Evolutionary conservation across 2,113 vertebrate species (phyloP).

Genomic region (Parotia lawesii): DNA sequence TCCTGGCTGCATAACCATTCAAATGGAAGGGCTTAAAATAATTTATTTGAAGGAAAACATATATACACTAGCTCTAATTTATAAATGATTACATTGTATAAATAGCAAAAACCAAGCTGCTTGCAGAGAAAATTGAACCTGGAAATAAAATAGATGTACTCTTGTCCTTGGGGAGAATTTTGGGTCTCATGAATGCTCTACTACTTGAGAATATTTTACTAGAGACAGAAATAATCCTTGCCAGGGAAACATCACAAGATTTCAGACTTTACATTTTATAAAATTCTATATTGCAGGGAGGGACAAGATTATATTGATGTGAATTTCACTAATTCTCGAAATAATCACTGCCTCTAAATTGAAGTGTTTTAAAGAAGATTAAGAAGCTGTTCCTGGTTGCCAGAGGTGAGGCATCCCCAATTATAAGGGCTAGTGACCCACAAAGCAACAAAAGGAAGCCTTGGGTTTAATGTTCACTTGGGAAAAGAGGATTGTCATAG

Average conservation of each 20-base stretch:
- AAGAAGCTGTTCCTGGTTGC: neutral
- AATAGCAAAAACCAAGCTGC: neutral
- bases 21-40: neutral
- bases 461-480: neutral
- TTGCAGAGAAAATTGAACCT: neutral
- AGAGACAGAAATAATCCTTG: neutral
- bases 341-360: neutral
- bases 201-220: neutral
- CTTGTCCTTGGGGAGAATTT: neutral
- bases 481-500: neutral
- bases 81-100: neutral
- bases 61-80: neutral
- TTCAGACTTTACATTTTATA: neutral
- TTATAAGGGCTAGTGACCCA: neutral
- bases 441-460: neutral
- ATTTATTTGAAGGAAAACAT: slow-evolving; percentile 5
- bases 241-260: neutral
- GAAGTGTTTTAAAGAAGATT: neutral
- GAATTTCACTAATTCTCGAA: neutral
- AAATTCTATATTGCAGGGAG: neutral
- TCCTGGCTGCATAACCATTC: neutral
- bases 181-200: neutral
- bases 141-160: neutral
- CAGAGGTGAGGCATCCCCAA: neutral
- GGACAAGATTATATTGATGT: neutral